Evolutionary conservation across 2,888 invertebrate species (phyloP).

Genomic region (Ophion obscuratus): DNA sequence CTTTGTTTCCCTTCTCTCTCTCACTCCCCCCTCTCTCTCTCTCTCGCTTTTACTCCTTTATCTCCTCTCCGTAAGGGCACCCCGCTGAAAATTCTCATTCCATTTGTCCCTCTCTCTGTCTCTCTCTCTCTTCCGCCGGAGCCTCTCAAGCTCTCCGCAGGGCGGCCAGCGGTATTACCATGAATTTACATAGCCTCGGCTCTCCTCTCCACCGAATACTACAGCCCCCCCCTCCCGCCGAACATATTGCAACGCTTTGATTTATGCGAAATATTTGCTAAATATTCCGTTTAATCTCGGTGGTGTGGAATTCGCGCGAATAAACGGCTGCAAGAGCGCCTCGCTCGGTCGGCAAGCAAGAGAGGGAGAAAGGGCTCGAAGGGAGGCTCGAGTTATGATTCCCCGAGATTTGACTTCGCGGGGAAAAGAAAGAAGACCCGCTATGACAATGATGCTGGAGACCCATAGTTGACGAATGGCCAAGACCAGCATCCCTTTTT

Average conservation of each 20-base stretch:
- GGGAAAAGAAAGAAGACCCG: not conserved
- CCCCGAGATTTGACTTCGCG: conserved; percentile 17
- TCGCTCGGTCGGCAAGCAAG: conserved; percentile 6
- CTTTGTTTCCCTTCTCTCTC: conserved; percentile 50
- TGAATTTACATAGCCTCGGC: conserved; percentile 82
- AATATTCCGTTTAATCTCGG: conserved; percentile 82
- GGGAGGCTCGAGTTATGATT: conserved; percentile 29
- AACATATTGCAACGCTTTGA: conserved; percentile 83
- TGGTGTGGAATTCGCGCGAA: conserved; percentile 71
- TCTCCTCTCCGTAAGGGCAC: conserved; percentile 40
- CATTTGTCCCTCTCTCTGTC: conserved; percentile 56
- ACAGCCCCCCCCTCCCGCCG: conserved; percentile 72
- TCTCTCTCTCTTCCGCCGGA: conserved; percentile 48
- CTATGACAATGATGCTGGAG: conserved; percentile 23
- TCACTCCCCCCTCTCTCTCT: conserved; percentile 16
- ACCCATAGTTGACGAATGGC: conserved; percentile 35
- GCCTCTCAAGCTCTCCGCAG: conserved; percentile 76
- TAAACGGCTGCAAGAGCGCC: conserved; percentile 60
- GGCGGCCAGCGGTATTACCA: conserved; percentile 81
- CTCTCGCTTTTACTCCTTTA: conserved; percentile 39
- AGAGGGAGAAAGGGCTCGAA: conserved; percentile 17
- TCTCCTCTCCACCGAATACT: conserved; percentile 34
- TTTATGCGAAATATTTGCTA: conserved; percentile 83
- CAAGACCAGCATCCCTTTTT: conserved; percentile 28
- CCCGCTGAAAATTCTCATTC: conserved; percentile 56